A percentile compares a stretch with the other conserved stretches of the same genome.
Evolutionary conservation across 2,797 vertebrate species (phyloP).

Genomic region (Ptychadena robeensis): DNA sequence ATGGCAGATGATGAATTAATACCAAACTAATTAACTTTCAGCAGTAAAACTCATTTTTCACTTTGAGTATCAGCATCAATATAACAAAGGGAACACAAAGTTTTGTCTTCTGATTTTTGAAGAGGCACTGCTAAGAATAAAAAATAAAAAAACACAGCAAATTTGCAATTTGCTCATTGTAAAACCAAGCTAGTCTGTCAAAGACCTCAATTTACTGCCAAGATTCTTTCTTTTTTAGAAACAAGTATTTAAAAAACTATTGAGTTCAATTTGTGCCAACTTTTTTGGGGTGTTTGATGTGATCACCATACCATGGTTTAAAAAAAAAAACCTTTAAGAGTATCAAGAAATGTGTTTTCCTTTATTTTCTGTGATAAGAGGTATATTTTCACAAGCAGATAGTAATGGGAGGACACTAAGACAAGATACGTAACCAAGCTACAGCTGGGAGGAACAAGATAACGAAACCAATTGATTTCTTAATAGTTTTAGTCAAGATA

Average conservation of each 20-base stretch:
- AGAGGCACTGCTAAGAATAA: not conserved
- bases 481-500: conserved; percentile 56
- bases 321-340: not conserved
- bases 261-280: not conserved
- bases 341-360: not conserved
- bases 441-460: conserved; percentile 56
- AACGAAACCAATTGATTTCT: conserved; percentile 59
- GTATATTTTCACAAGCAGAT: conserved; percentile 38
- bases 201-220: not conserved
- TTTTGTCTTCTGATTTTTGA: not conserved
- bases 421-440: conserved; percentile 37
- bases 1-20: conserved; percentile 34
- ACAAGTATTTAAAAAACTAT: not conserved
- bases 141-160: not conserved
- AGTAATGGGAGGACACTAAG: conserved; percentile 27
- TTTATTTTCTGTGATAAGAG: conserved; percentile 42
- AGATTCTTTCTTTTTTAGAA: not conserved
- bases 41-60: conserved; percentile 27
- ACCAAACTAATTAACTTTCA: conserved; percentile 44
- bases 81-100: not conserved
- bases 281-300: not conserved
- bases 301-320: not conserved
- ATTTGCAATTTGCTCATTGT: not conserved
- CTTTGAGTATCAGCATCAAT: not conserved
- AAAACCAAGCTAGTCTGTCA: conserved; percentile 4